These are phyloP conservation scores for Rynchops niger DNA, from an alignment of 2,113 vertebrate genomes.

Conservation along the genomic window DNA sequence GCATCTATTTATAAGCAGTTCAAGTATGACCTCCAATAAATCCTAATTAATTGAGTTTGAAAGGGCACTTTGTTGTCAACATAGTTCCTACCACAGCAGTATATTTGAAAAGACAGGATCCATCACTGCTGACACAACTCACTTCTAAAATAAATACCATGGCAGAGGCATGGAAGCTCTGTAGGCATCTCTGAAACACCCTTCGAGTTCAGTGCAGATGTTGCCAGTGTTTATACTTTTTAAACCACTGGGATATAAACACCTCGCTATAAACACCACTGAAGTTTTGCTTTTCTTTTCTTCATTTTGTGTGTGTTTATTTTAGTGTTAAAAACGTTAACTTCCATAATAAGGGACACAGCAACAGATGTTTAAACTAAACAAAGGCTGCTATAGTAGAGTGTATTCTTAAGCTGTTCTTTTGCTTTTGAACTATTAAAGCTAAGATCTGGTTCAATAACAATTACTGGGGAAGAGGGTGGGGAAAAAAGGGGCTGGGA, in stretches of 20 bases:
- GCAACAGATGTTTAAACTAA: conserved; percentile 72
- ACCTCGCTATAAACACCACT: conserved; percentile 59
- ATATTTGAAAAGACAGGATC: conserved; percentile 10
- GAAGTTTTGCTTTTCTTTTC: conserved; percentile 61
- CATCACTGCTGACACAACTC: neutral
- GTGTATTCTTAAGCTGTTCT: neutral
- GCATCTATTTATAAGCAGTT: neutral
- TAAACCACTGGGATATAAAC: conserved; percentile 61
- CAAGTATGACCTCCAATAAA: neutral
- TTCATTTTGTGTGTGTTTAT: conserved; percentile 68
- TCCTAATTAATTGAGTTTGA: neutral
- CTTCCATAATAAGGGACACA: conserved; percentile 69
- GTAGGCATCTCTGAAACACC: conserved; percentile 29
- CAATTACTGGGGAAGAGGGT: neutral
- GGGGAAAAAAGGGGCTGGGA: neutral
- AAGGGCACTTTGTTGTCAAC: neutral
- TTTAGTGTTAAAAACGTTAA: conserved; percentile 73
- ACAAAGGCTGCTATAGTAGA: conserved; percentile 26
- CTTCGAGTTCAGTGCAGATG: conserved; percentile 55
- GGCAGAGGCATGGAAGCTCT: neutral
- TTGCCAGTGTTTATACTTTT: conserved; percentile 59
- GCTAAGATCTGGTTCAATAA: conserved; percentile 4
- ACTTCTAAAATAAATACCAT: neutral
- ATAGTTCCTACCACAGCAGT: neutral
- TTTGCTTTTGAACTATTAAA: conserved; percentile 47